phyloP scores from a whole-genome alignment of 1,140 invertebrate species.

The Polypedilum pembai region DNA sequence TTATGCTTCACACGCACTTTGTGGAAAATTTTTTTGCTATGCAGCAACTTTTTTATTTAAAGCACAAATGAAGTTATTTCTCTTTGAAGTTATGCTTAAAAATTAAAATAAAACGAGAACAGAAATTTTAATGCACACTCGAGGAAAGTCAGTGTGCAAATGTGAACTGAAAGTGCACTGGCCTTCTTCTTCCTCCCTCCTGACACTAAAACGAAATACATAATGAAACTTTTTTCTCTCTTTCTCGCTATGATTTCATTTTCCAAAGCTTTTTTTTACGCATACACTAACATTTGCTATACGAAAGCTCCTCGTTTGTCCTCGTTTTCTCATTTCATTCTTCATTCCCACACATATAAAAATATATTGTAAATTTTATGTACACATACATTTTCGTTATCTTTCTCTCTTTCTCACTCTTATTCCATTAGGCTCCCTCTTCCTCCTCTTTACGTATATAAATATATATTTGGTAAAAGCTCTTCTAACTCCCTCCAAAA shows the following conservation, averaged over 20 bases:
- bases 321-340: slow-evolving; percentile 27
- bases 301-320: slow-evolving; percentile 27
- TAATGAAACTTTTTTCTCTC: background rate
- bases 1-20: background rate
- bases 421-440: background rate
- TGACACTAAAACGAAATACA: background rate
- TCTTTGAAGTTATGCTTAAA: background rate
- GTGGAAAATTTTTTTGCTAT: background rate
- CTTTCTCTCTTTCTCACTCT: slow-evolving; percentile 6
- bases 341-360: background rate
- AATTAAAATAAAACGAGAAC: slow-evolving; percentile 1
- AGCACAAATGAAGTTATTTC: no score
- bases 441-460: slow-evolving; percentile 4
- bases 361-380: background rate
- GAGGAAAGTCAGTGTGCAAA: slow-evolving; percentile 12
- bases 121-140: slow-evolving; percentile 13
- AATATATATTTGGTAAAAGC: slow-evolving; percentile 10
- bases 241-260: background rate
- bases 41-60: background rate
- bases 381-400: background rate
- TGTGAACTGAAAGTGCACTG: slow-evolving; percentile 21
- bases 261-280: background rate
- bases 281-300: background rate
- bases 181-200: background rate
- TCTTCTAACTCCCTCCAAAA: slow-evolving; percentile 31